These are phyloP conservation scores for Diplogasteroides magnus DNA, from an alignment of 1,140 invertebrate genomes.

Conservation along the genomic window DNA sequence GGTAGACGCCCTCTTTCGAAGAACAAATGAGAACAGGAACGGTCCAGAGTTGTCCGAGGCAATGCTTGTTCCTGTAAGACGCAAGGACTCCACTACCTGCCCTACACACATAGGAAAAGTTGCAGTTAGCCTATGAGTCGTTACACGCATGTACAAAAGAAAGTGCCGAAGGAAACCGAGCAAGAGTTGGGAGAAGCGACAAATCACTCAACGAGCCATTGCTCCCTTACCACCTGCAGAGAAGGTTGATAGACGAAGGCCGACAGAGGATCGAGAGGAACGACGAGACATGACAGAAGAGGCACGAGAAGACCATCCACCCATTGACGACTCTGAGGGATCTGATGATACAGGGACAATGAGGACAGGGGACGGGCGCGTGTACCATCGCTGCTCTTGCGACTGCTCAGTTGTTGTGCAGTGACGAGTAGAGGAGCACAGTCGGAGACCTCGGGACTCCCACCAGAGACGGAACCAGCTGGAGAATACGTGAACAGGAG, in stretches of 20 bases:
- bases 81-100: too few species aligned
- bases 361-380: neutral
- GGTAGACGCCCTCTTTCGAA: slow-evolving; percentile 52
- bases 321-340: slow-evolving; percentile 47
- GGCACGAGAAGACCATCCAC: slow-evolving; percentile 52
- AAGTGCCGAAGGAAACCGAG: too few species aligned
- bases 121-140: too few species aligned
- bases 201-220: too few species aligned
- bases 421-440: slow-evolving; percentile 50
- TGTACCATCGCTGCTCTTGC: slow-evolving; percentile 53
- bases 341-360: neutral
- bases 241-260: slow-evolving; percentile 50
- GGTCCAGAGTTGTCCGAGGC: slow-evolving; percentile 55
- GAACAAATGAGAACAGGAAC: slow-evolving; percentile 52
- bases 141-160: too few species aligned
- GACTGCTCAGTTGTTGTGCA: slow-evolving; percentile 37
- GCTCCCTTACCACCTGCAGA: slow-evolving; percentile 44
- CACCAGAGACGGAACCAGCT: neutral
- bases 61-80: slow-evolving; percentile 46
- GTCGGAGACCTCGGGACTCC: slow-evolving; percentile 41
- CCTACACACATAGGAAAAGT: too few species aligned
- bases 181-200: too few species aligned
- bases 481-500: neutral
- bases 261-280: slow-evolving; percentile 44
- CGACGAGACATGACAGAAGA: slow-evolving; percentile 53